Conservation (phyloP, 1,140 invertebrate species). For the Ctenoplectra terminalis region DNA sequence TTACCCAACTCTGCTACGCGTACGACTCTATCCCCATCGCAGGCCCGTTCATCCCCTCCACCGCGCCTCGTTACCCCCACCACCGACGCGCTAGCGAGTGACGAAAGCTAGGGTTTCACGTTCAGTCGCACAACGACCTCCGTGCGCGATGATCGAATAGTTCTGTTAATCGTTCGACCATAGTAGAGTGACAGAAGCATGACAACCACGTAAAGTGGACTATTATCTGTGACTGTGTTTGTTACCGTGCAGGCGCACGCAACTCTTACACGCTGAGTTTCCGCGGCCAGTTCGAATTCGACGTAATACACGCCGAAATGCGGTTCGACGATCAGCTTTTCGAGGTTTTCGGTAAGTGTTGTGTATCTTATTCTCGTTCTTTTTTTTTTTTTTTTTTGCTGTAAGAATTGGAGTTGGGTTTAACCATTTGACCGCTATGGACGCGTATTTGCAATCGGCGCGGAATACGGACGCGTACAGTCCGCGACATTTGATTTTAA, state of each 20-base stretch:
- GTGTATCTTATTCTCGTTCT: no score
- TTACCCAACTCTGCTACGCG: no score
- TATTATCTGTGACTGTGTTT: conserved; percentile 13
- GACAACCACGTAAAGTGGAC: conserved; percentile 24
- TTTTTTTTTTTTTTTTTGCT: no score
- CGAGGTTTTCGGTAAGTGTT: conserved; percentile 63
- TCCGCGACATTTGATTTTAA: no score
- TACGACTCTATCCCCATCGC: no score
- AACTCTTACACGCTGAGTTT: not conserved
- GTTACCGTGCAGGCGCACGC: not conserved
- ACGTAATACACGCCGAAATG: conserved; percentile 22
- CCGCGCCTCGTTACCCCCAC: not conserved
- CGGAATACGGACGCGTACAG: no score
- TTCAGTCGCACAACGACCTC: conserved; percentile 31
- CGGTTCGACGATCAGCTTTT: conserved; percentile 71
- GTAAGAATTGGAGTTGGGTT: no score
- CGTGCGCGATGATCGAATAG: conserved; percentile 26
- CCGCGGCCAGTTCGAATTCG: not conserved
- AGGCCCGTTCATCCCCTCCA: not conserved
- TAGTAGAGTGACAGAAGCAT: conserved; percentile 29
- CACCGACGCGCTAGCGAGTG: not conserved
- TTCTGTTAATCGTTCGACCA: not conserved
- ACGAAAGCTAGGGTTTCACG: not conserved
- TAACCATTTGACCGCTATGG: no score
- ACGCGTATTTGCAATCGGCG: no score